These are phyloP conservation scores for Andrena camellia DNA, from an alignment of 2,888 invertebrate species.

Conservation along the genomic window DNA sequence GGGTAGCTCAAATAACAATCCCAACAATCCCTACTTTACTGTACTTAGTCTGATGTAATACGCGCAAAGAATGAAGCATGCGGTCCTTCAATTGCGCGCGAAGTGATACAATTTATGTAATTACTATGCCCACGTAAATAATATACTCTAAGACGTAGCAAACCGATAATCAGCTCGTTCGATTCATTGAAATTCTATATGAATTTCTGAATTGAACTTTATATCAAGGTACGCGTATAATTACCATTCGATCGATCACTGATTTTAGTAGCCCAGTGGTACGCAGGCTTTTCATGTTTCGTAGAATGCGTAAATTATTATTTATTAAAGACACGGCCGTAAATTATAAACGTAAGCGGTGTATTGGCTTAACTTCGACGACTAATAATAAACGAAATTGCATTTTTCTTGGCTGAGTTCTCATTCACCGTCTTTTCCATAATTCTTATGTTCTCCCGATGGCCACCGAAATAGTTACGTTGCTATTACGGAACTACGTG, in stretches of 20 bases:
- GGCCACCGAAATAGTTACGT: not conserved
- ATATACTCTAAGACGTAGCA: not conserved
- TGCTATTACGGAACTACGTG: not conserved
- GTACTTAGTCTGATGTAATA: conserved; percentile 3
- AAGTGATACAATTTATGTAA: conserved; percentile 6
- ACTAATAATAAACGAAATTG: conserved; percentile 60
- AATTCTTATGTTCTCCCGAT: not conserved
- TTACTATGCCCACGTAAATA: not conserved
- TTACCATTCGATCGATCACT: conserved; percentile 14
- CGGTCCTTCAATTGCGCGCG: not conserved
- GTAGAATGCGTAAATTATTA: conserved; percentile 78
- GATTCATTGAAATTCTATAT: conserved; percentile 15
- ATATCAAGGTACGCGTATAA: conserved; percentile 29
- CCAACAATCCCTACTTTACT: not conserved
- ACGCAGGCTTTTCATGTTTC: conserved; percentile 44
- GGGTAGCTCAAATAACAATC: not conserved
- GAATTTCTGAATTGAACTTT: conserved; percentile 23
- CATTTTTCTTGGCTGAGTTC: conserved; percentile 2
- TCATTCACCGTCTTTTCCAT: not conserved
- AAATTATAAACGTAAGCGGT: conserved; percentile 65
- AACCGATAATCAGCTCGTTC: not conserved
- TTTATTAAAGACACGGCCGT: conserved; percentile 74
- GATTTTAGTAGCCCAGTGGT: conserved; percentile 41
- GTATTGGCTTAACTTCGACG: conserved; percentile 49
- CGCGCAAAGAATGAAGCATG: conserved; percentile 1